Percentiles rank a stretch among this genome's conserved stretches.
These are phyloP conservation scores for Porites rus DNA, from an alignment of 92 coral and sea anemone genomes.

Conservation along the genomic window DNA sequence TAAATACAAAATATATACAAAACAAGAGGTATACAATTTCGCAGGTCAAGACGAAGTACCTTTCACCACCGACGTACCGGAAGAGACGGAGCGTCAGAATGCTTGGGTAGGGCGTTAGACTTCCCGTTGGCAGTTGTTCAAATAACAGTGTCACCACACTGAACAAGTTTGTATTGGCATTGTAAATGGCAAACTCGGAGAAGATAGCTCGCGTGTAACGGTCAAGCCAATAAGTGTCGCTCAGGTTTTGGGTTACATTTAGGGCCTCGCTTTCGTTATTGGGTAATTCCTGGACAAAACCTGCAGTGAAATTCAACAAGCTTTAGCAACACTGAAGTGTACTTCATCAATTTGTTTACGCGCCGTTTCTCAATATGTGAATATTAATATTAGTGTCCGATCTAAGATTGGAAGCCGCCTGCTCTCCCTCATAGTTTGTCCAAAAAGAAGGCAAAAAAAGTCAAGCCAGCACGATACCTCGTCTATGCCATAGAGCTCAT, in stretches of 20 bases:
- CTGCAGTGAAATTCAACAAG: constrained; percentile 18
- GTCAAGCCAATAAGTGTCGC: constrained; percentile 74
- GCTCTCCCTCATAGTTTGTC: too few species aligned
- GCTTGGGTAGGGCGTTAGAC: constrained; percentile 82
- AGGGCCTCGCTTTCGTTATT: neutral
- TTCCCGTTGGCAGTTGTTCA: constrained; percentile 91
- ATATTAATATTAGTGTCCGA: too few species aligned
- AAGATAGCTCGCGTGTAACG: constrained; percentile 91
- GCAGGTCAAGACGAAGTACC: constrained; percentile 81
- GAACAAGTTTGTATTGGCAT: constrained; percentile 89
- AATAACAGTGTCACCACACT: constrained; percentile 79
- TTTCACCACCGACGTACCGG: constrained; percentile 93
- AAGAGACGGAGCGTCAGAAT: constrained; percentile 86
- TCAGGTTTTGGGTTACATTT: constrained; percentile 45
- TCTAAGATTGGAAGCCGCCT: too few species aligned
- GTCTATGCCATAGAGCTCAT: too few species aligned
- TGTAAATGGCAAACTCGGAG: constrained; percentile 88
- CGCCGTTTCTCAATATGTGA: too few species aligned
- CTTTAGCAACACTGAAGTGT: too few species aligned
- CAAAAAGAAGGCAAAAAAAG: too few species aligned
- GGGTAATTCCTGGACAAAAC: constrained; percentile 66
- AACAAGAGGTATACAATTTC: constrained; percentile 79
- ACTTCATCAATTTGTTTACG: too few species aligned
- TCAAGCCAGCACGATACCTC: too few species aligned
- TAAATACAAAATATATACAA: constrained; percentile 72